phyloP scores from a whole-genome alignment of 2,113 vertebrate genomes.

The Cryptoleucopteryx plumbea region DNA sequence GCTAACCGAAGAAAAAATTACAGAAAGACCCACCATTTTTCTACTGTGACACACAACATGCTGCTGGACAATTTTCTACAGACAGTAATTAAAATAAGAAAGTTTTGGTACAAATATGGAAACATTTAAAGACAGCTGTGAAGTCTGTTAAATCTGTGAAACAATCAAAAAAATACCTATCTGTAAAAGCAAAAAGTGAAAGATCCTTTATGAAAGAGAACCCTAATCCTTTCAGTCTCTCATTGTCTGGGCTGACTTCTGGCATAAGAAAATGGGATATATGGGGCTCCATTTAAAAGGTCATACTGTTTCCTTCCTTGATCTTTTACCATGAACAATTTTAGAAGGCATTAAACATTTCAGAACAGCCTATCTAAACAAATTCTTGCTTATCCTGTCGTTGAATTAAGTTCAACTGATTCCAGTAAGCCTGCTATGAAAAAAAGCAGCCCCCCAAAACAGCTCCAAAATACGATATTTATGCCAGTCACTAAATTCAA shows the following conservation, averaged over 20 bases:
- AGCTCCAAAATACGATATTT: background rate
- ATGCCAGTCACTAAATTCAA: background rate
- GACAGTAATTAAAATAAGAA: background rate
- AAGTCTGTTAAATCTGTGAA: background rate
- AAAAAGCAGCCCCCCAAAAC: background rate
- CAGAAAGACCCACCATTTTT: background rate
- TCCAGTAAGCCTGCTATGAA: background rate
- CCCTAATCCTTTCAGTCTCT: background rate
- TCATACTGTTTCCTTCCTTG: conserved; percentile 46
- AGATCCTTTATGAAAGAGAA: background rate
- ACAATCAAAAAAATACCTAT: background rate
- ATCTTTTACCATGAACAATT: conserved; percentile 29
- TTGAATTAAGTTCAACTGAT: background rate
- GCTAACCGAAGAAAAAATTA: background rate
- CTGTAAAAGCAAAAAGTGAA: background rate
- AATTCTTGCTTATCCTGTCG: conserved; percentile 27
- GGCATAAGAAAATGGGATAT: background rate
- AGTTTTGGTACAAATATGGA: background rate
- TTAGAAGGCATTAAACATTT: conserved; percentile 27
- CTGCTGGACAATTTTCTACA: background rate
- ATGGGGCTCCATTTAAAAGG: conserved; percentile 18
- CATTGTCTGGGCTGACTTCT: conserved; percentile 1
- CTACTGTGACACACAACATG: background rate
- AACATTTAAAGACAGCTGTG: background rate
- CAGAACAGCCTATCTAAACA: conserved; percentile 20